Base-by-base conservation (phyloP, 1,140 invertebrate genomes). In the Drosophila paulistorum region DNA sequence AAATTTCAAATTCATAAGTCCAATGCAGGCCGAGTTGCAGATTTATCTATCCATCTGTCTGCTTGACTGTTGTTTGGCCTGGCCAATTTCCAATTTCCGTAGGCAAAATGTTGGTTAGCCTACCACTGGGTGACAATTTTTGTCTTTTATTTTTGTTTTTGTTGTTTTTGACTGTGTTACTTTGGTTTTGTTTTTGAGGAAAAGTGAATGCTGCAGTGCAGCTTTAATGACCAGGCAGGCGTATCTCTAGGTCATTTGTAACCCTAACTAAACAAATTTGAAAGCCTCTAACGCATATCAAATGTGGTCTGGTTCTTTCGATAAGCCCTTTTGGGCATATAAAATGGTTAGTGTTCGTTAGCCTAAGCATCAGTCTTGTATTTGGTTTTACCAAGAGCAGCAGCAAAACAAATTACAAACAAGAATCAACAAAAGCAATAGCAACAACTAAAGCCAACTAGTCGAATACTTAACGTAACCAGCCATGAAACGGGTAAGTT, bases 211-310 rank as follows among this genome's bases (percentile, higher is more conserved):
- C 77, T 54, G 74, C 77, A 70, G 11, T 60, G 37, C 74, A 58
- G 65, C 70, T 74, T 67, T 64, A 72, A 17, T 58, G 51, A 20
- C 58, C 70, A 76, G 65, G 65, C 65, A 77, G 62, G 71, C 74
- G 54, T 77, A 74, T 71, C 74, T 74, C 45, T 73, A 90, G 86
- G 86, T 90, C 82, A 87, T 87, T 83, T 90, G 86, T 90, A 90
- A 90, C 74, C 70, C 68, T 83, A 90, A 90, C 87, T 83, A 78
- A 76, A 83, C 79, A 90, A 90, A 90, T 90, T 90, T 90, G 86
- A 90, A 90, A 90, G 86, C 79, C 70, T 58, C 60, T 14, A 23
- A 64, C 37, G 71, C 85, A 70, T 87, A 87, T 87, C 84, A 68
- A 81, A 59, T 86, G 84, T 80, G 80, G 69, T 73, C 79, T 65